A percentile compares a stretch with the other conserved stretches of the same genome.
phyloP scores from a whole-genome alignment of 2,113 vertebrate genomes.

The Perccottus glenii region DNA sequence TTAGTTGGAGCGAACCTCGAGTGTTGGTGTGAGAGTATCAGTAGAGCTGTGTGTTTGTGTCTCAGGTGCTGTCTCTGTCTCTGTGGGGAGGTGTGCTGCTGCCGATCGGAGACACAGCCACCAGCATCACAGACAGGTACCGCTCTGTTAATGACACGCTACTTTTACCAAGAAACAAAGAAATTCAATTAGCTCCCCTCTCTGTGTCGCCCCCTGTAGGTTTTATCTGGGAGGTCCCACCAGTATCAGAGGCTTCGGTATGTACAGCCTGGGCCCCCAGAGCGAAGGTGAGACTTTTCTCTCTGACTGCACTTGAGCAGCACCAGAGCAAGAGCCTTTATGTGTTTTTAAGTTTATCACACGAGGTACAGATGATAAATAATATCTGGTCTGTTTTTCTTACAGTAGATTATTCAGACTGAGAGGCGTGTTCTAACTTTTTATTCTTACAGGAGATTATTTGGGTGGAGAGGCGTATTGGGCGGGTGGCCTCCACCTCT shows the following conservation, averaged over 20 bases:
- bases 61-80: slow-evolving; percentile 89
- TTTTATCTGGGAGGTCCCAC: slow-evolving; percentile 97
- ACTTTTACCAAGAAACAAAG: too few relatives aligned
- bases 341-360: too few relatives aligned
- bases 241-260: slow-evolving; percentile 96
- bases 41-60: background rate
- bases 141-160: slow-evolving; percentile 8
- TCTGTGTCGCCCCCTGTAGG: slow-evolving; percentile 66
- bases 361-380: too few relatives aligned
- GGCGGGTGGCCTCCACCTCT: slow-evolving; percentile 93
- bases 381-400: too few relatives aligned
- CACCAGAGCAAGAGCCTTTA: too few relatives aligned
- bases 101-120: slow-evolving; percentile 88
- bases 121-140: slow-evolving; percentile 93
- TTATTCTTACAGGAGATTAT: slow-evolving; percentile 86
- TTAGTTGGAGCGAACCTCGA: too few relatives aligned
- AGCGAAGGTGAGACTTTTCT: slow-evolving; percentile 86
- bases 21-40: too few relatives aligned
- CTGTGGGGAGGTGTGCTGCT: slow-evolving; percentile 94
- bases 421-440: slow-evolving; percentile 18
- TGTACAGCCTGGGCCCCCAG: slow-evolving; percentile 98
- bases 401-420: too few relatives aligned
- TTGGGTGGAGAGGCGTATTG: slow-evolving; percentile 95
- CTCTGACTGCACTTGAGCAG: too few relatives aligned
- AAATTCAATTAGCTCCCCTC: too few relatives aligned